phyloP scores from a whole-genome alignment of 1,140 invertebrate genomes.

The Drosophila kurseongensis region DNA sequence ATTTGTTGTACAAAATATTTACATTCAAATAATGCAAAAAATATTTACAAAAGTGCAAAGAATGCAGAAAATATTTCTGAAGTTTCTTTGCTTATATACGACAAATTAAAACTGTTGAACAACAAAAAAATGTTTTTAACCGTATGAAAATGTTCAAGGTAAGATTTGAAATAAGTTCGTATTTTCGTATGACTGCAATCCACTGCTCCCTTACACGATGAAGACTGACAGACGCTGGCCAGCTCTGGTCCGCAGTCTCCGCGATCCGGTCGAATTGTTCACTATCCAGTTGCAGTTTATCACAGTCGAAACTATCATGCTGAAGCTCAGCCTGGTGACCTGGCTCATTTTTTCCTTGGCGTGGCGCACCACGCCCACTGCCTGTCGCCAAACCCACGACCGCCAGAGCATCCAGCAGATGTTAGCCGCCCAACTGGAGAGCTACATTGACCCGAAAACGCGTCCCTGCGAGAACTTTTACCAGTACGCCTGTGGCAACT shows the following conservation, averaged over 20 bases:
- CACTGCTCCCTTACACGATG: conserved; percentile 46
- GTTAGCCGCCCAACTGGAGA: conserved; percentile 69
- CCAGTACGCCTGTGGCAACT: conserved; percentile 80
- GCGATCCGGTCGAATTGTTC: conserved; percentile 3
- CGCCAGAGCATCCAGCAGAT: conserved; percentile 64
- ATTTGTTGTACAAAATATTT: no score
- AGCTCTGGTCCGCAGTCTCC: conserved; percentile 15
- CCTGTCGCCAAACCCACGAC: conserved; percentile 66
- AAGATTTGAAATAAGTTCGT: not conserved
- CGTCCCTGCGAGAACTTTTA: conserved; percentile 81
- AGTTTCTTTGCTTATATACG: no score
- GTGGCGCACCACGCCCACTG: conserved; percentile 78
- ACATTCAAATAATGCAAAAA: no score
- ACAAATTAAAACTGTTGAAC: no score
- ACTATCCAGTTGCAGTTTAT: conserved; percentile 45
- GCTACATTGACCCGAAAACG: conserved; percentile 72
- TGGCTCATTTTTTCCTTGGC: conserved; percentile 70
- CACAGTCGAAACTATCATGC: conserved; percentile 55
- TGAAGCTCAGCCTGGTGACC: conserved; percentile 71
- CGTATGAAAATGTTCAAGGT: no score
- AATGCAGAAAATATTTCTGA: no score
- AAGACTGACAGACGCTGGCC: conserved; percentile 64
- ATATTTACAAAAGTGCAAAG: no score
- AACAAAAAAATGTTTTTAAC: no score
- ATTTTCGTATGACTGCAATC: not conserved